Base-by-base conservation (phyloP, 2,797 vertebrate species). In the Amniataba percoides region DNA sequence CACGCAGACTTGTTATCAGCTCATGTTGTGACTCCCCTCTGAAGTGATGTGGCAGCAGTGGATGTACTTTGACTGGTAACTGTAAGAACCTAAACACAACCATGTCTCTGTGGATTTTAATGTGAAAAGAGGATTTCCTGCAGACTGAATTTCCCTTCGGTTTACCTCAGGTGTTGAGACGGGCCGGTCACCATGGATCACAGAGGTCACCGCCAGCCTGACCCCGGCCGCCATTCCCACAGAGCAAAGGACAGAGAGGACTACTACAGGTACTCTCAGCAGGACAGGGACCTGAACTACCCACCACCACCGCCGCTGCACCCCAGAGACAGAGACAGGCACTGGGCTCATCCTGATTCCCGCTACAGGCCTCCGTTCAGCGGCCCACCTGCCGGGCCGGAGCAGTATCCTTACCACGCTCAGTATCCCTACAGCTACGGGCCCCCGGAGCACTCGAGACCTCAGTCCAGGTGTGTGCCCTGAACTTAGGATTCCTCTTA, bases 11-110 rank as follows among this genome's bases (percentile, higher is more conserved):
- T 78, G 64, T 81, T 92, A 88, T 92, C 89, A 89, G 70, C 71
- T 77, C 58, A 42, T 66, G 80, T 74, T 86, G 58, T 76, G 67
- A 46, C 62, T 72, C 81, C 62, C 69, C 55, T 67, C 31, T 79
- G 78, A 75, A 79, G 74, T 89, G 91, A 94, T 94, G 93, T 95
- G 94, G 94, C 91, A 92, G 76, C 59, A n/a, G 15, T 63, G 51
- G 21, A 43, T 91, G 93, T 21, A 94, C 94, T 94, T 94, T 93
- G 93, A 83, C 88, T 66, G 65, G 67, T 43, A 63, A 49, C 75
- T 68, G 89, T 80, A 36, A 85, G 78, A 78, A 77, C 7, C 45
- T 0, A 58, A 77, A 76, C 36, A 63, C 51, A 42, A 55, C 3
- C 21, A 8, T 51, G 16, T 40, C 2, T 58, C 52, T 42, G n/a